These are phyloP conservation scores for Eutolmus rufibarbis DNA, from an alignment of 2,888 invertebrate species.

Conservation along the genomic window DNA sequence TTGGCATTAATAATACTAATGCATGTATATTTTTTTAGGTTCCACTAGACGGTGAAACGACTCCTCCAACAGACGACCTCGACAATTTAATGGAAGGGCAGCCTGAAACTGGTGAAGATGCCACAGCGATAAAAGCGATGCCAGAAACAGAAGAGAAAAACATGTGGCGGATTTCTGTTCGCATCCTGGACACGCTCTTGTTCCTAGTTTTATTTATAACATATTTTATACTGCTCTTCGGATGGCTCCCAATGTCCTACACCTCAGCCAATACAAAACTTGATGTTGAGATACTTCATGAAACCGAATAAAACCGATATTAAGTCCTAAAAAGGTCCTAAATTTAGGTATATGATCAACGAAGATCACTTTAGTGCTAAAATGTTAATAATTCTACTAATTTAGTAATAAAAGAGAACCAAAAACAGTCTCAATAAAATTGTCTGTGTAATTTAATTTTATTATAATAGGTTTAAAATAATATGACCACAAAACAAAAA, in stretches of 20 bases:
- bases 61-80: background rate
- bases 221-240: constrained; percentile 42
- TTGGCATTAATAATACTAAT: too few species aligned
- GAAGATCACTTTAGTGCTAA: background rate
- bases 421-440: background rate
- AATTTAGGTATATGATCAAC: background rate
- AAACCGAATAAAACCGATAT: background rate
- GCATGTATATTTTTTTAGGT: background rate
- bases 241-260: constrained; percentile 41
- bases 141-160: background rate
- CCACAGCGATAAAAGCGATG: background rate
- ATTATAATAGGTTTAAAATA: background rate
- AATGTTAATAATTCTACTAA: background rate
- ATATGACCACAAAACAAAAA: background rate
- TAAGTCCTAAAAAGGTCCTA: background rate
- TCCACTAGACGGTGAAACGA: background rate
- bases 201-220: constrained; percentile 39
- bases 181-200: constrained; percentile 43
- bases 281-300: background rate
- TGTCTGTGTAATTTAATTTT: background rate
- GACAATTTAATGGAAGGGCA: constrained; percentile 40
- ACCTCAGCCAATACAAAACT: background rate
- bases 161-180: constrained; percentile 41
- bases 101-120: background rate
- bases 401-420: background rate